Conservation (phyloP, 2,797 vertebrate species). For the Thripadectes ignobilis region DNA sequence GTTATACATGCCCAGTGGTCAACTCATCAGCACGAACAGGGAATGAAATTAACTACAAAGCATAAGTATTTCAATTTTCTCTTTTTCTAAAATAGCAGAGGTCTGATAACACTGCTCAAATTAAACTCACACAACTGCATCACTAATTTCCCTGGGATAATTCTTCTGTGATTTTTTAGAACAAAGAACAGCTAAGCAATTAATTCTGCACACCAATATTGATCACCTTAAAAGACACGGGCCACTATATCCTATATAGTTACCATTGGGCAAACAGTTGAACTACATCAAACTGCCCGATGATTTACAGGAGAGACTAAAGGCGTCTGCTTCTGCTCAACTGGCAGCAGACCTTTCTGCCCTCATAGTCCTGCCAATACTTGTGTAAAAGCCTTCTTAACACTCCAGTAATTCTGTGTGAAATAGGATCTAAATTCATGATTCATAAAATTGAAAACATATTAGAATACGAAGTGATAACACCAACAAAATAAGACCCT, state of each 20-base stretch:
- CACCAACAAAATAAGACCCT: not conserved
- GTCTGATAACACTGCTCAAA: not conserved
- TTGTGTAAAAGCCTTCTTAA: constrained; percentile 9
- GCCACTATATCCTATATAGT: not conserved
- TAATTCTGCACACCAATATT: not conserved
- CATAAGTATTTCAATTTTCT: not conserved
- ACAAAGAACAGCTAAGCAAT: not conserved
- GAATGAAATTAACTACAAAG: not conserved
- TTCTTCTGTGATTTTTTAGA: not conserved
- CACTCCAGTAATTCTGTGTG: not conserved
- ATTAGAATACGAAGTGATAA: not conserved
- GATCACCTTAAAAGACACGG: not conserved
- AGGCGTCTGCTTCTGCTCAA: not conserved
- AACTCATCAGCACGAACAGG: not conserved
- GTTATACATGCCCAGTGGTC: not conserved
- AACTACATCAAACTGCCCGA: not conserved
- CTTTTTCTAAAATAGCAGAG: not conserved
- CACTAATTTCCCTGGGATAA: constrained; percentile 1
- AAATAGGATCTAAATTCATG: constrained; percentile 4
- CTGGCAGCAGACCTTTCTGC: not conserved
- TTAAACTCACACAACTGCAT: not conserved
- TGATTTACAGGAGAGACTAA: not conserved
- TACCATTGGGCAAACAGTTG: not conserved
- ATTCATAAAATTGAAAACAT: constrained; percentile 6
- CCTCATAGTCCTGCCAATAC: not conserved